Conservation (phyloP, 2,797 vertebrate genomes). For the Hirundo rustica region DNA sequence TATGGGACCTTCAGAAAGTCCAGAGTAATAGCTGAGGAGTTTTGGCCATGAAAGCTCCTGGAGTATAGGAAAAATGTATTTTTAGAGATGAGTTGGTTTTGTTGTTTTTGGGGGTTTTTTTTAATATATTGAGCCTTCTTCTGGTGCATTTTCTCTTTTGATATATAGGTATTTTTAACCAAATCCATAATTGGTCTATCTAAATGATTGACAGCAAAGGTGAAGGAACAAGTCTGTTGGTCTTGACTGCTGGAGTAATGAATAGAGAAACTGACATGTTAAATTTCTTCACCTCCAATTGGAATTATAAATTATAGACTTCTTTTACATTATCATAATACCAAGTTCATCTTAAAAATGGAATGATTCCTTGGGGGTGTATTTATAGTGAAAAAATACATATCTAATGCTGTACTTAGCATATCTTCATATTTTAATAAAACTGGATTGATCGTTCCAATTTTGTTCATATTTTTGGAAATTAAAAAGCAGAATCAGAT, state of each 20-base stretch:
- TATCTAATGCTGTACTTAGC: conserved; percentile 28
- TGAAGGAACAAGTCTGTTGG: conserved; percentile 60
- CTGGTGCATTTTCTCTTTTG: not conserved
- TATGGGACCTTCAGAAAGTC: not conserved
- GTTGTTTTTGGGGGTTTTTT: not conserved
- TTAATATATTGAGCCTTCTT: not conserved
- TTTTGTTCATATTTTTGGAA: conserved; percentile 32
- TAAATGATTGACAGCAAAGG: conserved; percentile 41
- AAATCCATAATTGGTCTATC: conserved; percentile 29
- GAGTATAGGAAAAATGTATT: not conserved
- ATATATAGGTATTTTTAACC: not conserved
- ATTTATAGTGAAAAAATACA: conserved; percentile 51
- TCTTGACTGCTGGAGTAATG: conserved; percentile 26
- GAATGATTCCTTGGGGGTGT: conserved; percentile 45
- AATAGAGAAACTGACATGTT: conserved; percentile 55
- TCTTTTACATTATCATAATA: conserved; percentile 55
- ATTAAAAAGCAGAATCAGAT: not conserved
- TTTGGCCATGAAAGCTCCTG: not conserved
- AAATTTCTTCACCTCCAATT: conserved; percentile 52
- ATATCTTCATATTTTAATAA: conserved; percentile 36
- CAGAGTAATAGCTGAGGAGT: conserved; percentile 4
- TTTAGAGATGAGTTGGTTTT: not conserved
- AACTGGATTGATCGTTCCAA: conserved; percentile 20
- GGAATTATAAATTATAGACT: conserved; percentile 61
- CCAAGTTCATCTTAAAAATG: conserved; percentile 32